phyloP scores from a whole-genome alignment of 2,888 invertebrate genomes.

The Drosophila yooni region DNA sequence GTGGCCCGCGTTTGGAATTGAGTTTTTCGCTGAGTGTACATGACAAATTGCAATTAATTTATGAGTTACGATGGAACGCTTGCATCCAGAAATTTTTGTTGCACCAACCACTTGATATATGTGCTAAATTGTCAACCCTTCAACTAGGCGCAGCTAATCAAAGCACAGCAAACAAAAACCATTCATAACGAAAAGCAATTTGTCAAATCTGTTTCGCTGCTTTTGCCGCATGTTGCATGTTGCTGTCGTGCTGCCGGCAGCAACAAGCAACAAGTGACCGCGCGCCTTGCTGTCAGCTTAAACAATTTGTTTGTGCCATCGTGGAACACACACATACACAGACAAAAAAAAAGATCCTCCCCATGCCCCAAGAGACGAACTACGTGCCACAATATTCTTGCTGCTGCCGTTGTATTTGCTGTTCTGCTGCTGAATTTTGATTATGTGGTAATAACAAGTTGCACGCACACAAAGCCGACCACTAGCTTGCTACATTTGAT shows the following conservation, averaged over 20 bases:
- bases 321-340: slow-evolving; percentile 54
- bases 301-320: slow-evolving; percentile 81
- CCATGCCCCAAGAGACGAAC: slow-evolving; percentile 41
- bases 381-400: slow-evolving; percentile 58
- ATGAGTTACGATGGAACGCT: neutral
- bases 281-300: slow-evolving; percentile 73
- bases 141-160: slow-evolving; percentile 73
- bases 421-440: slow-evolving; percentile 69
- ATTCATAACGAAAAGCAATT: slow-evolving; percentile 78
- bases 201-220: slow-evolving; percentile 75
- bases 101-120: slow-evolving; percentile 63
- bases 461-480: slow-evolving; percentile 71
- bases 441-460: slow-evolving; percentile 82
- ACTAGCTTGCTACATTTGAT: slow-evolving; percentile 27
- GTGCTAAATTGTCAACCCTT: slow-evolving; percentile 68
- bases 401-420: slow-evolving; percentile 23
- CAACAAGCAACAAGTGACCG: slow-evolving; percentile 65
- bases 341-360: slow-evolving; percentile 22
- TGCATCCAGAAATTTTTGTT: neutral
- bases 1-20: slow-evolving; percentile 32
- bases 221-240: slow-evolving; percentile 31
- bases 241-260: slow-evolving; percentile 54
- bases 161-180: slow-evolving; percentile 42
- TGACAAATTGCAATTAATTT: slow-evolving; percentile 9
- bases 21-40: neutral